Conservation (phyloP, 23 tunicate genomes). For the Corella eumyota region DNA sequence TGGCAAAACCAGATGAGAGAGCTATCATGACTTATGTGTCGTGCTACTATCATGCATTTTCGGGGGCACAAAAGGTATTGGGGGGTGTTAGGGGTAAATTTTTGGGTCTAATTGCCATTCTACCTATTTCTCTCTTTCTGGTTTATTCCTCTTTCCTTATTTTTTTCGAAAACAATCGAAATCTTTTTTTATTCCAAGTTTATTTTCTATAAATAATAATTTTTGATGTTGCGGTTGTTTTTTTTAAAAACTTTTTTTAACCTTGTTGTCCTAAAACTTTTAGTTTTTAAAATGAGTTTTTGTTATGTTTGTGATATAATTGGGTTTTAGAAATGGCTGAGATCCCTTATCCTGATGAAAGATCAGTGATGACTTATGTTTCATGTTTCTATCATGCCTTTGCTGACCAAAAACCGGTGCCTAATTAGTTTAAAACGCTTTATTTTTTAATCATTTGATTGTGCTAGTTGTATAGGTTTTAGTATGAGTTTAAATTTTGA, state of each 20-base stretch:
- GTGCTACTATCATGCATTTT: conserved; percentile 98
- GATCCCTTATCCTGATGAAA: conserved; percentile 94
- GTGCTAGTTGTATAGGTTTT: not conserved
- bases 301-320: too few species aligned
- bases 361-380: conserved; percentile 93
- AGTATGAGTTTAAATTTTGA: not conserved
- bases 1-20: conserved; percentile 97
- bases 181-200: too few species aligned
- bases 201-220: too few species aligned
- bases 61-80: conserved; percentile 95
- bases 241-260: too few species aligned
- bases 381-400: conserved; percentile 98
- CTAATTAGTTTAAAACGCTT: not conserved
- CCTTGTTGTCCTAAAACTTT: too few species aligned
- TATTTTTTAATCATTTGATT: conserved; percentile 1
- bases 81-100: conserved; percentile 4
- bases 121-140: conserved; percentile 9
- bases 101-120: not conserved
- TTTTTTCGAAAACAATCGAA: too few species aligned
- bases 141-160: not conserved
- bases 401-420: conserved; percentile 92
- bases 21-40: conserved; percentile 99
- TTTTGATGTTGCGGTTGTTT: too few species aligned
- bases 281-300: too few species aligned
- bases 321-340: conserved; percentile 81